Conservation (phyloP, 2,797 vertebrate genomes). For the Eutrigla gurnardus region DNA sequence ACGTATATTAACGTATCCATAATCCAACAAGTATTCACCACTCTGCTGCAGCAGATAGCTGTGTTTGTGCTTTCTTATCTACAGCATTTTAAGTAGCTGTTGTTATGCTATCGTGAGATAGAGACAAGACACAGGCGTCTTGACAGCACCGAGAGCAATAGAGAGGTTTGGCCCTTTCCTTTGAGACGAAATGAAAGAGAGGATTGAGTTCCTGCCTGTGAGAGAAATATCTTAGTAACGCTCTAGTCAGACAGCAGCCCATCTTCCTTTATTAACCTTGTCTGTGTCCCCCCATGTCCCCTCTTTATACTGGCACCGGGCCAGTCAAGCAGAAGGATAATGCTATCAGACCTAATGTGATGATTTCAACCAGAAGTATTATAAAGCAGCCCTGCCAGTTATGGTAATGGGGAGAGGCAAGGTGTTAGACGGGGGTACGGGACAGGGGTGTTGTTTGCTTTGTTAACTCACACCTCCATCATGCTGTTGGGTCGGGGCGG, state of each 20-base stretch:
- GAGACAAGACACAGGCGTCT: constrained; percentile 11
- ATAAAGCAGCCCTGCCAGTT: constrained; percentile 68
- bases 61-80: constrained; percentile 39
- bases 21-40: constrained; percentile 44
- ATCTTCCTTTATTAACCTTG: constrained; percentile 76
- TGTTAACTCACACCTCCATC: constrained; percentile 73
- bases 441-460: constrained; percentile 65
- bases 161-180: constrained; percentile 36
- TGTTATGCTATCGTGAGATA: constrained; percentile 15
- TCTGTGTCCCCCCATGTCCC: constrained; percentile 57
- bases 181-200: constrained; percentile 20
- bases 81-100: constrained; percentile 34
- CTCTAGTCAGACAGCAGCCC: constrained; percentile 48
- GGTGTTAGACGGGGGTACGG: constrained; percentile 57
- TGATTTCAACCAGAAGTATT: constrained; percentile 76
- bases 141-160: constrained; percentile 17
- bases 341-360: constrained; percentile 68
- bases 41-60: constrained; percentile 24
- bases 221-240: constrained; percentile 39
- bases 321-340: constrained; percentile 68
- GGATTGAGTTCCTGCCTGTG: constrained; percentile 21
- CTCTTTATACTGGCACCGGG: constrained; percentile 58
- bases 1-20: constrained; percentile 52
- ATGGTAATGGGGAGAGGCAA: constrained; percentile 68
- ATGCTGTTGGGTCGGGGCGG: constrained; percentile 55